phyloP scores from a whole-genome alignment of 1,140 invertebrate genomes.

The Drosophila seguyi region DNA sequence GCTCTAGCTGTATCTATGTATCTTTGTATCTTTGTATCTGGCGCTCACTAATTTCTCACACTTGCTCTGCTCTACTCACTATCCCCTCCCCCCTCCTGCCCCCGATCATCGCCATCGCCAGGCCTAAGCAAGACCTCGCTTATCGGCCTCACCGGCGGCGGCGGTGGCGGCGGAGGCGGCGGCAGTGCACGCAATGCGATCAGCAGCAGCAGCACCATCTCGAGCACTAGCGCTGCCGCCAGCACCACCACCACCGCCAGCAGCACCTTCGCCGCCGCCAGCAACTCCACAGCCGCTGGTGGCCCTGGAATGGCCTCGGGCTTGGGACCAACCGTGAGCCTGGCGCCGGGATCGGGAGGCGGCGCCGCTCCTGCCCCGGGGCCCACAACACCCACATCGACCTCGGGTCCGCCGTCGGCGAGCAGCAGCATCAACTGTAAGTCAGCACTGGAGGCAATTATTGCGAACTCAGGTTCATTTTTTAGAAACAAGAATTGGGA shows the following conservation, averaged over 20 bases:
- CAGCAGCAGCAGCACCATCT: conserved; percentile 25
- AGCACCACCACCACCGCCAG: neutral
- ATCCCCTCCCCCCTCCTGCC: neutral
- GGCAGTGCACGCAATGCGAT: conserved; percentile 82
- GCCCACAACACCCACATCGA: conserved; percentile 88
- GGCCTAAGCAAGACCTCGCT: conserved; percentile 92
- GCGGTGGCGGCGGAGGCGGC: conserved; percentile 77
- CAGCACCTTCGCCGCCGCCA: neutral
- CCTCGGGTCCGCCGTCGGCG: conserved; percentile 88
- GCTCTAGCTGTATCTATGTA: neutral
- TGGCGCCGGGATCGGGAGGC: conserved; percentile 14
- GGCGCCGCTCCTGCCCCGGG: conserved; percentile 85
- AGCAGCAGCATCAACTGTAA: conserved; percentile 89
- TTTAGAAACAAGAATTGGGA: neutral
- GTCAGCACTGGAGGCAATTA: conserved; percentile 25
- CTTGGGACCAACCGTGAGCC: conserved; percentile 71
- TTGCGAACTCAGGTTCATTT: neutral
- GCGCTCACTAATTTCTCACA: conserved; percentile 73
- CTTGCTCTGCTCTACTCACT: conserved; percentile 49
- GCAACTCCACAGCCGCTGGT: conserved; percentile 5
- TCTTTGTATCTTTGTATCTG: conserved; percentile 24
- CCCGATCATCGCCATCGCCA: conserved; percentile 72
- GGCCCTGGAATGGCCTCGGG: neutral
- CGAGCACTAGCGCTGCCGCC: neutral
- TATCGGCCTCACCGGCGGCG: conserved; percentile 89